Evolutionary conservation across 1,140 invertebrate genomes (phyloP).

Genomic region (Steinernema feltiae): DNA sequence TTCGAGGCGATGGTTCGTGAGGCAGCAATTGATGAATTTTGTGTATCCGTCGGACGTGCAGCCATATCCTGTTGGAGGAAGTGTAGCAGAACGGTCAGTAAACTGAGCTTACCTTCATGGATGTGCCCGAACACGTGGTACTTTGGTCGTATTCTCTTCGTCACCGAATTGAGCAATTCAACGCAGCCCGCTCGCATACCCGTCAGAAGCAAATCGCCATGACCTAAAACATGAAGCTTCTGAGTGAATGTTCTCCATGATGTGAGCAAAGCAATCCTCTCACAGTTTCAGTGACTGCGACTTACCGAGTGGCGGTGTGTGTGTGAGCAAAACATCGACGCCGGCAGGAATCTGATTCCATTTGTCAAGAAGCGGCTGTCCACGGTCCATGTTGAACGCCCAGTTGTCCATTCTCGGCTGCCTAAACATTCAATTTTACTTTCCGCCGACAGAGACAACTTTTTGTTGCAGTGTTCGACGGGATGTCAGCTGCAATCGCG

Average conservation of each 20-base stretch:
- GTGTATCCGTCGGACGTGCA: conserved; percentile 71
- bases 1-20: conserved; percentile 73
- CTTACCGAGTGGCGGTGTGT: conserved; percentile 69
- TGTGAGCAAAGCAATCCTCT: conserved; percentile 61
- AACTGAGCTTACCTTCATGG: conserved; percentile 68
- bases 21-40: conserved; percentile 76
- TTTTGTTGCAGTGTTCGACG: background rate
- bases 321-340: conserved; percentile 74
- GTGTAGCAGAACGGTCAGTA: conserved; percentile 7
- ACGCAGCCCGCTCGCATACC: conserved; percentile 75
- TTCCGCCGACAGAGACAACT: background rate
- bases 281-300: conserved; percentile 59
- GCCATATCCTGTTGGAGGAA: conserved; percentile 58
- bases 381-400: conserved; percentile 73
- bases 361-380: conserved; percentile 68
- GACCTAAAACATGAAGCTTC: conserved; percentile 61
- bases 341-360: conserved; percentile 73
- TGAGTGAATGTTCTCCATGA: too few species aligned
- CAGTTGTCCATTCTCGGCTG: conserved; percentile 75
- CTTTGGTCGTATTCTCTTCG: conserved; percentile 72
- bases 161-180: conserved; percentile 72
- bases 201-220: conserved; percentile 48
- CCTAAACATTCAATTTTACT: conserved; percentile 60
- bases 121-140: conserved; percentile 83
- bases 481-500: background rate